These are phyloP conservation scores for Samia ricini DNA, from an alignment of 1,140 invertebrate genomes.

Conservation along the genomic window DNA sequence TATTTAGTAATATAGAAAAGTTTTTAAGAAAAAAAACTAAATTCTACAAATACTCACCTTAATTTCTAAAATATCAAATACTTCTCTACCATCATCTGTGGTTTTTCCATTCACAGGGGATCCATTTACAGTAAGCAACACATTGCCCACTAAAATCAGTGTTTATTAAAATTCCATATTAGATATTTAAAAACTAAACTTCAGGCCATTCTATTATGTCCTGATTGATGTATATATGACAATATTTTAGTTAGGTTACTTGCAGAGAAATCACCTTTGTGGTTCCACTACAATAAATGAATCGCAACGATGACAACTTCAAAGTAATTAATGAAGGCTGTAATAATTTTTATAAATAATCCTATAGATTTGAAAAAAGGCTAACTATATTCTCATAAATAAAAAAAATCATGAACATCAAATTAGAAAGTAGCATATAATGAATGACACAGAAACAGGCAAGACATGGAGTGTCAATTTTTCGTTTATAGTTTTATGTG, in stretches of 20 bases:
- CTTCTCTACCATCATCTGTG: conserved; percentile 91
- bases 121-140: conserved; percentile 92
- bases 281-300: too few relatives aligned
- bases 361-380: too few relatives aligned
- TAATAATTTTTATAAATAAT: too few relatives aligned
- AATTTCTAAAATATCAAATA: conserved; percentile 85
- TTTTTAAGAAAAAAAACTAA: background rate
- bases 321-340: too few relatives aligned
- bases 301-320: background rate
- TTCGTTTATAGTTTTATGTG: too few relatives aligned
- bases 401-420: background rate
- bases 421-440: too few relatives aligned
- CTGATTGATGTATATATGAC: too few relatives aligned
- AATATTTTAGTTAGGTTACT: too few relatives aligned
- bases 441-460: too few relatives aligned
- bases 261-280: too few relatives aligned
- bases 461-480: background rate
- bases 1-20: background rate
- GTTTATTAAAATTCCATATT: background rate
- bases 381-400: too few relatives aligned
- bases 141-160: conserved; percentile 90
- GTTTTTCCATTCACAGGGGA: conserved; percentile 86
- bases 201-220: too few relatives aligned
- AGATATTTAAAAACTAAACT: background rate
- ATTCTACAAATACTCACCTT: conserved; percentile 64